Base-by-base conservation (phyloP, 2,888 invertebrate genomes). In the Eilema griseolum region DNA sequence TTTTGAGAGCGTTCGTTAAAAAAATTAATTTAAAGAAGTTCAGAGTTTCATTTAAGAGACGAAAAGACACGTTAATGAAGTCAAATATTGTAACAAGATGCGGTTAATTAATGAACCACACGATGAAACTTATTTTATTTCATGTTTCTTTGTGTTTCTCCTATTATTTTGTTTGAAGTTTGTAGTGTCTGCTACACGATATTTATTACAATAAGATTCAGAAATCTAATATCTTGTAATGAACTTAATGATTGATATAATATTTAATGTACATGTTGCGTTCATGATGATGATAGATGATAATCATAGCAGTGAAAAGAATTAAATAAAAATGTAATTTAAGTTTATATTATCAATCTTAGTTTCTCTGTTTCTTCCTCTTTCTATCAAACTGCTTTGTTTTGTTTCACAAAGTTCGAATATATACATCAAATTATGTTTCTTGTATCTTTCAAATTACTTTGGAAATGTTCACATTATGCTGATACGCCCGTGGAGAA, bases 61-160 rank as follows among this genome's bases (percentile, higher is more conserved):
- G 23, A 62, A 41, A 52, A 63, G 24, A 71, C 41, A 28, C 61
- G 60, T 73, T 67, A 61, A 68, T 63, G 56, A 61, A 70, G 66
- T 31, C 59, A 68, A 66, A 66, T 70, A 52, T 70, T 60, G 46
- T 63, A 57, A 5, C 59, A 60, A 72, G 64, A 63, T 61, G 64
- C 24, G n/a, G 62, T 78, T 73, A 72, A 80, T 76, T 69, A 72
- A 76, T 62, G 69, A 70, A 66, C 52, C 71, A 57, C 20, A 71
- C 71, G 23, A 73, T 69, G 31, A 69, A 69, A 41, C 63, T 67
- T 23, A 52, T n/a, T 12, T 66, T 46, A 16, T 64, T 28, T 73
- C 60, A 28, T 64, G 66, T 66, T 64, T 68, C 66, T 74, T 68
- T 66, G 60, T 41, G 68, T 41, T 56, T 0, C 23, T 69, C 10